Percentiles rank a stretch among this genome's conserved stretches.
These are phyloP conservation scores for Sesamia inferens DNA, from an alignment of 2,888 invertebrate genomes.

Conservation along the genomic window DNA sequence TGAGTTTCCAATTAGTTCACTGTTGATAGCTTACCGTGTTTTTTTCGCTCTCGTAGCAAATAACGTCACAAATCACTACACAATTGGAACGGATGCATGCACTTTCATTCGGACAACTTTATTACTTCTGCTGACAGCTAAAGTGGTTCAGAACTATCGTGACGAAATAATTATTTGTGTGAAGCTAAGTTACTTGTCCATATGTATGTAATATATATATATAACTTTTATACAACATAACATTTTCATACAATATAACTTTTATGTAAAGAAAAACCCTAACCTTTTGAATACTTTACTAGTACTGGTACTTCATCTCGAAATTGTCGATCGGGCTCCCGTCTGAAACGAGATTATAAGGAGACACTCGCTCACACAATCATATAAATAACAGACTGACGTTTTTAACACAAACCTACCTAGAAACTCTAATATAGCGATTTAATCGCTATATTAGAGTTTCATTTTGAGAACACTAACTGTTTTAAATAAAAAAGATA, in stretches of 20 bases:
- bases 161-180: neutral
- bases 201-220: too few species aligned
- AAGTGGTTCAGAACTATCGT: conserved; percentile 29
- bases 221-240: neutral
- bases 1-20: conserved; percentile 39
- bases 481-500: too few species aligned
- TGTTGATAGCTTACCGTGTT: conserved; percentile 3
- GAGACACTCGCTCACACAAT: too few species aligned
- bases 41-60: conserved; percentile 10
- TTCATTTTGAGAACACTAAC: too few species aligned
- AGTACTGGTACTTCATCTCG: neutral
- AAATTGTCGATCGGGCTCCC: too few species aligned
- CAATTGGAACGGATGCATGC: conserved; percentile 29
- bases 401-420: too few species aligned
- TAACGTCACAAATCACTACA: conserved; percentile 21
- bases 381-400: too few species aligned
- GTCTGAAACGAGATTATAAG: too few species aligned
- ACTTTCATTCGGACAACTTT: conserved; percentile 28
- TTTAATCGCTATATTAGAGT: too few species aligned
- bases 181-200: neutral
- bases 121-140: conserved; percentile 33
- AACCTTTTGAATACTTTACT: neutral
- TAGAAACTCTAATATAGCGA: too few species aligned
- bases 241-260: neutral
- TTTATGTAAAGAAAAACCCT: neutral